Base-by-base conservation (phyloP, 1,140 invertebrate genomes). In the Subanguina moxae region DNA sequence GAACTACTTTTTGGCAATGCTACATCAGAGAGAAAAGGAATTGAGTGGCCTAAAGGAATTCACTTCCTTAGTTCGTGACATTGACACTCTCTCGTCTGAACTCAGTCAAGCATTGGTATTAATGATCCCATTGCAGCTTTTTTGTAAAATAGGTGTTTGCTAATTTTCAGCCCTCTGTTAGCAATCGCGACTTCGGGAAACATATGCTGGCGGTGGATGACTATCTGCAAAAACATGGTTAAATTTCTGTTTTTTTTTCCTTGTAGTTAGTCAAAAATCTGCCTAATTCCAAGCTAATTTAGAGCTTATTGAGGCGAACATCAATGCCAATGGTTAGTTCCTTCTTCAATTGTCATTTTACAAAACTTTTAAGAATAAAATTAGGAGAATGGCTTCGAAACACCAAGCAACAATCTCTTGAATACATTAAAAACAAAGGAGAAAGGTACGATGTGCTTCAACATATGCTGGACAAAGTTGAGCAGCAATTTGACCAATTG, bases 161-260 rank as follows among this genome's bases (percentile, higher is more conserved):
- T 52, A 3, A 52, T 27, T 64, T 78, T 7, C 68, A 91, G 85
- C 84, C 88, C 0, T 89, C 90, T 75, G 90, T 94, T 82, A 87
- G 89, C 71, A 92, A 91, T 9, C 89, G 90, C 65, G 92, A 95
- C 80, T 89, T 90, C 1, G 93, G 92, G 0, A 89, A 90, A 0
- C 94, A 97, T 85, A 84, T 97, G 25, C 84, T 94, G 52, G 93
- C 89, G 27, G 92, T 94, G 1, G 93, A 97, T 83, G 92, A 96
- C 76, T 85, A 94, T 13, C 84, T 96, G 28, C 93, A 97, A 77
- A 92, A 93, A 72, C 93, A 97, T 82, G 90, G n/a, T n/a, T n/a
- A n/a, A n/a, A n/a, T n/a, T n/a, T n/a, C n/a, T n/a, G n/a, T n/a
- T n/a, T n/a, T n/a, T n/a, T n/a, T n/a, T n/a, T n/a, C n/a, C n/a